Evolutionary conservation across 2,888 invertebrate species (phyloP).

Genomic region (Leucophenga montana): DNA sequence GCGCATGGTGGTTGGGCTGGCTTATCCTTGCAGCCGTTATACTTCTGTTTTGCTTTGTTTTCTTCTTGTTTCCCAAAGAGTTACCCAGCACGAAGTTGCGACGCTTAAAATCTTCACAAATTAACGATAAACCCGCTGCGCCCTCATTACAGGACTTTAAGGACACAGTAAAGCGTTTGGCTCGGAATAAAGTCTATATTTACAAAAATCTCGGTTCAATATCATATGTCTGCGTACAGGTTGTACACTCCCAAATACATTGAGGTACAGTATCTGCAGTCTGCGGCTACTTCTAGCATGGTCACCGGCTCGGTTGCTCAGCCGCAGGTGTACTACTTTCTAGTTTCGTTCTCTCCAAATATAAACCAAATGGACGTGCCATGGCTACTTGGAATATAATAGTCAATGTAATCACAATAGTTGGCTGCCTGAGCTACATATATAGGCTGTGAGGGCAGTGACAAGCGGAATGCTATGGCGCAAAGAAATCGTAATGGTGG

Average conservation of each 20-base stretch:
- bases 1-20: conserved; percentile 88
- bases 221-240: conserved; percentile 83
- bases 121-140: conserved; percentile 36
- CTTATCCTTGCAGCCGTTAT: conserved; percentile 76
- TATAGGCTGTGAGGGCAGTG: conserved; percentile 78
- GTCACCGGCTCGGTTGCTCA: conserved; percentile 83
- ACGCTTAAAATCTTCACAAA: conserved; percentile 61
- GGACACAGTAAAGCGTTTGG: conserved; percentile 76
- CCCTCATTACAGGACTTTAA: conserved; percentile 76
- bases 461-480: conserved; percentile 55
- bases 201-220: conserved; percentile 82
- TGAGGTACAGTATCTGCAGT: conserved; percentile 84
- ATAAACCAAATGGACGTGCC: conserved; percentile 77
- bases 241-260: conserved; percentile 88
- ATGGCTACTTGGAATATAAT: conserved; percentile 80
- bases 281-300: conserved; percentile 80
- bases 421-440: conserved; percentile 79
- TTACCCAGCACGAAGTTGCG: conserved; percentile 78
- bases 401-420: conserved; percentile 77
- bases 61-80: conserved; percentile 81
- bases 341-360: conserved; percentile 78
- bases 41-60: conserved; percentile 75
- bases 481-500: conserved; percentile 34
- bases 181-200: conserved; percentile 79
- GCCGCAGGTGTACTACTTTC: conserved; percentile 79